Evolutionary conservation across 2,113 vertebrate genomes (phyloP), one percentile per base, ranked within the genome.

Genomic region (Perca schrenkii): DNA sequence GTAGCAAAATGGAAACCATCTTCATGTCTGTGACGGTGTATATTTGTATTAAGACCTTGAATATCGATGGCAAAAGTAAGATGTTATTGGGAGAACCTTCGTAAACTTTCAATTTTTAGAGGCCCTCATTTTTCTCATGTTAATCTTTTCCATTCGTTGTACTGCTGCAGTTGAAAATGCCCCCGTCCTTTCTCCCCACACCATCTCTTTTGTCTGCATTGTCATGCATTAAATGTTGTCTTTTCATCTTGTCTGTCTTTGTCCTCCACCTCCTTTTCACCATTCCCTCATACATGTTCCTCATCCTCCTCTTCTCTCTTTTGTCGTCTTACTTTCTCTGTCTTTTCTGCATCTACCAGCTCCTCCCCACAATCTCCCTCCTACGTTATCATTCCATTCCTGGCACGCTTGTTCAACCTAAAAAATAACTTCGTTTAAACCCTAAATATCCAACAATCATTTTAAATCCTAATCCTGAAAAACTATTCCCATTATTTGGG

Each of bases 221-320:
- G 67, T 88, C 82, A 61, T 78, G 58, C 81, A 86, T 77, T 89
- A 88, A 91, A 83, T 70, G n/a, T 79, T 74, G 65, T 88, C 79
- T 88, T 62, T 90, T 88, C 77, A 71, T 86, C 67, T 74, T 79
- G 70, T 74, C 68, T 71, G 3, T 92, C 79, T 82, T 78, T 85
- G 53, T 90, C 77, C 74, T 84, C 80, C 72, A 34, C 58, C 31
- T 52, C 79, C 57, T 64, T 56, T 79, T 67, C 79, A 69, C 49
- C 47, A 43, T 69, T 79, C 28, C 84, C 74, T 79, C 83, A 82
- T 43, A 73, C 56, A 78, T 25, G 1, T 56, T 64, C 75, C 31
- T 80, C 60, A 25, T 57, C 40, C 34, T 73, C 68, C 63, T 61
- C 65, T 47, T 82, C 50, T 82, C 31, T 25, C 43, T 84, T 83